These are phyloP conservation scores for Amblyornis subalaris DNA, from an alignment of 2,113 vertebrate species.

Conservation along the genomic window DNA sequence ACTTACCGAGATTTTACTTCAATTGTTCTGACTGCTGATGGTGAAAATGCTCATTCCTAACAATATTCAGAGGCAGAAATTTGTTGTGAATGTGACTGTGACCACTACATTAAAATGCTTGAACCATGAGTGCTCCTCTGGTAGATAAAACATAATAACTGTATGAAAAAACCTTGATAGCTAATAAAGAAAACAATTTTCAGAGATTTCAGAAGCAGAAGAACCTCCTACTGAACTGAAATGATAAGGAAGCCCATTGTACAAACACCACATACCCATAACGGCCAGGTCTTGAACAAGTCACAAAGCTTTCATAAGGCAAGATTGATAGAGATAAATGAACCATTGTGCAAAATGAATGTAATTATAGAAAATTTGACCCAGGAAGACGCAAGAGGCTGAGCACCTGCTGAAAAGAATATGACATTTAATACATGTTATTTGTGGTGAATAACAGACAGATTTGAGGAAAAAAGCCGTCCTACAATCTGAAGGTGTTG, in stretches of 20 bases:
- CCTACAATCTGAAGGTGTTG: not conserved
- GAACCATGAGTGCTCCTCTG: not conserved
- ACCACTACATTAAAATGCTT: not conserved
- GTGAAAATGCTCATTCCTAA: not conserved
- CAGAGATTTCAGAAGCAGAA: not conserved
- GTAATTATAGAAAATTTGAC: slow-evolving; percentile 3
- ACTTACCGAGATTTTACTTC: not conserved
- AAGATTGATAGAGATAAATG: not conserved
- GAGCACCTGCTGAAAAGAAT: not conserved
- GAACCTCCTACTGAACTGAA: not conserved
- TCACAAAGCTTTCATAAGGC: not conserved
- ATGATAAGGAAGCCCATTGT: not conserved
- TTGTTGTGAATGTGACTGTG: not conserved
- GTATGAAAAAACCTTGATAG: not conserved
- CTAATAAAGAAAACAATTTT: slow-evolving; percentile 7
- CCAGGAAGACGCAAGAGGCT: not conserved
- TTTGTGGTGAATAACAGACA: not conserved
- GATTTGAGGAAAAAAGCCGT: not conserved
- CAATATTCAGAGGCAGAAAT: not conserved
- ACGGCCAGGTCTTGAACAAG: not conserved
- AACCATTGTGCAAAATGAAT: not conserved
- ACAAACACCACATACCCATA: not conserved
- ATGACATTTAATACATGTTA: not conserved
- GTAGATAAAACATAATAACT: not conserved
- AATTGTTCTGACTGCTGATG: not conserved